Conservation (phyloP, 2,113 vertebrate genomes). For the Pseudorhombus dupliciocellatus region DNA sequence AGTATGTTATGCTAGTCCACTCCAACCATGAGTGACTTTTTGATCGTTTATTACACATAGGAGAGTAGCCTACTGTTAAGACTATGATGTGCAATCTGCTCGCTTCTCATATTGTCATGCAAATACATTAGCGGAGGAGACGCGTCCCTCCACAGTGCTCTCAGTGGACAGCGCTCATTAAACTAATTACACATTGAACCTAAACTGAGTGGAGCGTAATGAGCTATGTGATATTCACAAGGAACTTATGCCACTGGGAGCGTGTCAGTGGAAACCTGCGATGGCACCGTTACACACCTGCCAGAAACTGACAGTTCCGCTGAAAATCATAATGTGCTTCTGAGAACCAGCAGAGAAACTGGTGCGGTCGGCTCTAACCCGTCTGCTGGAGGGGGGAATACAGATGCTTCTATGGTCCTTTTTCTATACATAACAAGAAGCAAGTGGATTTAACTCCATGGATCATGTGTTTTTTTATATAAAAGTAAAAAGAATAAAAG, state of each 20-base stretch:
- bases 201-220: constrained; percentile 72
- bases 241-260: constrained; percentile 68
- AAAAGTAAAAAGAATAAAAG: no score
- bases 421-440: no score
- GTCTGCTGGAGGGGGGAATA: constrained; percentile 9
- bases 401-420: neutral
- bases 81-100: constrained; percentile 80
- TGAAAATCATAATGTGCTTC: constrained; percentile 8
- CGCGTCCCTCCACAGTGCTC: constrained; percentile 66
- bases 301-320: constrained; percentile 40
- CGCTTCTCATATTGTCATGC: constrained; percentile 74
- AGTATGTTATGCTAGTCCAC: constrained; percentile 44
- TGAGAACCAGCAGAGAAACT: constrained; percentile 30
- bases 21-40: constrained; percentile 70
- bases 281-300: constrained; percentile 59
- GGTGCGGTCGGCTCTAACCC: neutral
- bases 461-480: no score
- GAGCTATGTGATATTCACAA: constrained; percentile 72
- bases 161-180: constrained; percentile 77
- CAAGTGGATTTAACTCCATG: no score
- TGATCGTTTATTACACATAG: constrained; percentile 72
- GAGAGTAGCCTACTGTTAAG: constrained; percentile 69
- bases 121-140: constrained; percentile 71
- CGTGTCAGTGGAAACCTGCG: constrained; percentile 54
- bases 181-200: constrained; percentile 78